phyloP scores from a whole-genome alignment of 2,888 invertebrate species.

The Platypus cylindrus region DNA sequence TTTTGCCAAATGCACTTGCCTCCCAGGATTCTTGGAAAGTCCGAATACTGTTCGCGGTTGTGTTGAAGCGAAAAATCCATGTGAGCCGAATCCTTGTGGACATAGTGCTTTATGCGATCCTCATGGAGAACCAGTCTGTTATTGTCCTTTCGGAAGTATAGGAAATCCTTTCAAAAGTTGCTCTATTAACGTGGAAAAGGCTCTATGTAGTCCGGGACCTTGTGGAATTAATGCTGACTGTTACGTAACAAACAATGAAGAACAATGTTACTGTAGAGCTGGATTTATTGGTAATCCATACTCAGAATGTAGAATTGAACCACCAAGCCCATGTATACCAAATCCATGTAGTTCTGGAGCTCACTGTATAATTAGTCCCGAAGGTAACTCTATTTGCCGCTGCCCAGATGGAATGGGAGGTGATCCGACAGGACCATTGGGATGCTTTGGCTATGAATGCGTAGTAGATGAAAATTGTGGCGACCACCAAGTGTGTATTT shows the following conservation, averaged over 20 bases:
- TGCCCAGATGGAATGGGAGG: constrained; percentile 66
- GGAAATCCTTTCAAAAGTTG: constrained; percentile 77
- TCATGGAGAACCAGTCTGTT: constrained; percentile 65
- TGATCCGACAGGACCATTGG: constrained; percentile 56
- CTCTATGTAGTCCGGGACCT: constrained; percentile 68
- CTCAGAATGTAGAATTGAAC: constrained; percentile 57
- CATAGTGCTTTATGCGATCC: constrained; percentile 68
- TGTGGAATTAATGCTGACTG: constrained; percentile 76
- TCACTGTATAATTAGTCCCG: constrained; percentile 52
- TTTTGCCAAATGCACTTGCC: constrained; percentile 77
- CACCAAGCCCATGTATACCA: constrained; percentile 57
- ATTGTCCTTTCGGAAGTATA: constrained; percentile 67
- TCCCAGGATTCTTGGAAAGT: constrained; percentile 70
- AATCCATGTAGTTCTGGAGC: constrained; percentile 74
- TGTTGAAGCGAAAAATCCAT: constrained; percentile 63
- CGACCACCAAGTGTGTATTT: constrained; percentile 60
- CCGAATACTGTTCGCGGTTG: constrained; percentile 82
- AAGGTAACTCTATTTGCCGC: constrained; percentile 57
- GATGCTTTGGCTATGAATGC: constrained; percentile 71
- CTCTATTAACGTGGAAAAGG: constrained; percentile 44
- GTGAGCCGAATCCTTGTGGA: constrained; percentile 74
- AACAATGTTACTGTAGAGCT: constrained; percentile 69
- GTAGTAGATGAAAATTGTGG: constrained; percentile 68
- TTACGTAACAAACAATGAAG: constrained; percentile 67
- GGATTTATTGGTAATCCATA: constrained; percentile 72